These are phyloP conservation scores for Malurus melanocephalus DNA, from an alignment of 2,113 vertebrate species.

Conservation along the genomic window DNA sequence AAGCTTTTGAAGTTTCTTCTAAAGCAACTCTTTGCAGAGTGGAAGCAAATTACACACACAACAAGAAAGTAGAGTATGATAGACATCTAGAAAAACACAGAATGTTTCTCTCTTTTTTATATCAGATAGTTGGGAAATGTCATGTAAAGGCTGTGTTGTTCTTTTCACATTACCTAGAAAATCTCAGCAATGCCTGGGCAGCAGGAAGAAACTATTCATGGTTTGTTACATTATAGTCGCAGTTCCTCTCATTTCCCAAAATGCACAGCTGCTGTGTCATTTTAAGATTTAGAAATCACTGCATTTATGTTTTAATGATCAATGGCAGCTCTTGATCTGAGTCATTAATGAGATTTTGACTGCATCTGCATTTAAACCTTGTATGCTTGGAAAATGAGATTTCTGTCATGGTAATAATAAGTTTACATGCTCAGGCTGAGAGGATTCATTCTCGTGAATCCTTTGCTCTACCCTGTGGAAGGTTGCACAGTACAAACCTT, in stretches of 20 bases:
- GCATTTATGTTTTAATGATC: slow-evolving; percentile 35
- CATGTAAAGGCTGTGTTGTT: background rate
- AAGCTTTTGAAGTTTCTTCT: background rate
- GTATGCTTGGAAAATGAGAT: slow-evolving; percentile 30
- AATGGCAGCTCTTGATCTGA: slow-evolving; percentile 45
- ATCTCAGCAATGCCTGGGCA: background rate
- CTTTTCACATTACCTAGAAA: slow-evolving; percentile 5
- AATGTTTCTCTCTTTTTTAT: background rate
- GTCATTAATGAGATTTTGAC: slow-evolving; percentile 50
- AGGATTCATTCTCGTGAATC: background rate
- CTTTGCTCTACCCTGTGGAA: background rate
- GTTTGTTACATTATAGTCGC: background rate
- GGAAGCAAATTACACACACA: background rate
- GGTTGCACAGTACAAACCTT: background rate
- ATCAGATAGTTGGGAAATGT: slow-evolving; percentile 12
- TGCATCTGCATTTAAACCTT: slow-evolving; percentile 30
- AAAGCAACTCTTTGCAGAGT: background rate
- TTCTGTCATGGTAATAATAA: slow-evolving; percentile 28
- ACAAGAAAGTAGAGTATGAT: background rate
- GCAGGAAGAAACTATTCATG: background rate
- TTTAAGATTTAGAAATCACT: slow-evolving; percentile 35
- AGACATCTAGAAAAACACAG: background rate
- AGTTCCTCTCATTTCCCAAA: slow-evolving; percentile 21
- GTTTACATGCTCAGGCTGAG: slow-evolving; percentile 15
- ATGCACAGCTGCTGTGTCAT: slow-evolving; percentile 10